Evolutionary conservation across 1,140 invertebrate species (phyloP).

Genomic region (Lasioglossum albipes): DNA sequence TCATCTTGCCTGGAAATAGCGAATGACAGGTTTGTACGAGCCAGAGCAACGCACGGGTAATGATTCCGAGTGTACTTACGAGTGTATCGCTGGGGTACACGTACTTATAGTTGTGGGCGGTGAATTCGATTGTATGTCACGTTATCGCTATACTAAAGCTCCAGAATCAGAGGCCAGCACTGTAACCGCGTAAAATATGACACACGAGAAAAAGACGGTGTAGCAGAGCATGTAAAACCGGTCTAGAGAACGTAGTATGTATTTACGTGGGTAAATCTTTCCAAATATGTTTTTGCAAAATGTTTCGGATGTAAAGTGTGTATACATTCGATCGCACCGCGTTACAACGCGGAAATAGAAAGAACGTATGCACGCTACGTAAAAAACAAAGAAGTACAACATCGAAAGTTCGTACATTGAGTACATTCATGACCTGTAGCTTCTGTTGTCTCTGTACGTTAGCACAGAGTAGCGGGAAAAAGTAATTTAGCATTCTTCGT

Average conservation of each 20-base stretch:
- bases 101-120: conserved; percentile 23
- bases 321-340: too few species aligned
- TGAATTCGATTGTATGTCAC: conserved; percentile 27
- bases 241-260: background rate
- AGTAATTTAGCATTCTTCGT: background rate
- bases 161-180: background rate
- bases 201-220: background rate
- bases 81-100: too few species aligned
- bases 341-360: background rate
- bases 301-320: background rate
- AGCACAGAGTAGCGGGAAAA: conserved; percentile 30
- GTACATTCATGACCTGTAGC: background rate
- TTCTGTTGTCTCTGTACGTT: background rate
- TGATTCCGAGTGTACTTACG: background rate
- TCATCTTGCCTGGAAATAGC: conserved; percentile 58
- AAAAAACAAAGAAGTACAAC: background rate
- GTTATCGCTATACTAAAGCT: conserved; percentile 10
- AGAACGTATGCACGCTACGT: too few species aligned
- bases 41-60: background rate
- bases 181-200: background rate
- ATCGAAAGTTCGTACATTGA: background rate
- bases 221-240: background rate
- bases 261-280: background rate
- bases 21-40: conserved; percentile 43
- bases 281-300: background rate